Conservation (phyloP, 1,140 invertebrate species). For the Lepidurus couesii region DNA sequence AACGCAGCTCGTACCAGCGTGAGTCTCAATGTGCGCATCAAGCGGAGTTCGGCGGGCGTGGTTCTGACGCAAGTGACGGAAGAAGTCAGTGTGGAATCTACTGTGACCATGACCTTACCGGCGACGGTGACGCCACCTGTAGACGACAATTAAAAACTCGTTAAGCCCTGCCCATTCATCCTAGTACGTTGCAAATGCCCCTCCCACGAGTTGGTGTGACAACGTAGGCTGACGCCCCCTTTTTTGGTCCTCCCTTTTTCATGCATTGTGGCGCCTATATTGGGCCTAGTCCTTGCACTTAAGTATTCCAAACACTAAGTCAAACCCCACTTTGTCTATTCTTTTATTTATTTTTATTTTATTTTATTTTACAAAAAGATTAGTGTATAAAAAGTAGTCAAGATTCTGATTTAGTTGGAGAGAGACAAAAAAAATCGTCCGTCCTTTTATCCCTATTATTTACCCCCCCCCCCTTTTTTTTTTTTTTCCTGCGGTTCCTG, state of each 20-base stretch:
- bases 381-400: no score
- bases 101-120: slow-evolving; percentile 9
- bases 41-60: neutral
- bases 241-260: slow-evolving; percentile 1
- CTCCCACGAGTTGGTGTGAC: neutral
- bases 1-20: slow-evolving; percentile 1
- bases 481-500: neutral
- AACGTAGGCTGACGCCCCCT: neutral
- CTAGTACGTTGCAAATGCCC: neutral
- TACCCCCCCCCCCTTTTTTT: no score
- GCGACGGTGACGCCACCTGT: neutral
- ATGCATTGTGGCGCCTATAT: slow-evolving; percentile 6
- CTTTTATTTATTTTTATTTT: no score
- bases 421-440: no score
- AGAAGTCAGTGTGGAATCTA: slow-evolving; percentile 2
- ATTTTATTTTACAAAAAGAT: neutral
- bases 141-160: neutral
- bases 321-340: slow-evolving; percentile 1
- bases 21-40: slow-evolving; percentile 17
- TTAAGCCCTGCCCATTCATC: neutral
- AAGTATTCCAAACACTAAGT: neutral
- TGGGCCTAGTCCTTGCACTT: slow-evolving; percentile 3
- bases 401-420: no score
- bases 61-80: slow-evolving; percentile 3
- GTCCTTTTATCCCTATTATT: neutral